Evolutionary conservation across 2,113 vertebrate species (phyloP).

Genomic region (Dascyllus trimaculatus): DNA sequence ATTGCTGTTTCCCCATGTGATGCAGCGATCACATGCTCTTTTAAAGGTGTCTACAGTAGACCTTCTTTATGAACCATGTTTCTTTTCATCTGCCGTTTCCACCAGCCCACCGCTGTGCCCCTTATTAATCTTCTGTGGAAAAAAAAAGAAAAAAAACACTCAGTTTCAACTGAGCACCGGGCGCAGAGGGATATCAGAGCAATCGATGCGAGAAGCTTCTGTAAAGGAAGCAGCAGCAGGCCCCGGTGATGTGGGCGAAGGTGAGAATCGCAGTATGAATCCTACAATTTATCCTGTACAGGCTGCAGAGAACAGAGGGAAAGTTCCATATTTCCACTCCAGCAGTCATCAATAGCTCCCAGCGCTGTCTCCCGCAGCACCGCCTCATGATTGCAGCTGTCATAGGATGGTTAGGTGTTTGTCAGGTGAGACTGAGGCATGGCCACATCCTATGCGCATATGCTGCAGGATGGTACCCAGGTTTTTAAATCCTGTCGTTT

Average conservation of each 20-base stretch:
- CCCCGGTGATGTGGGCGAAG: slow-evolving; percentile 54
- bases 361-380: slow-evolving; percentile 30
- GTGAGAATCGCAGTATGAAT: slow-evolving; percentile 68
- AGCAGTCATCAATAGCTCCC: slow-evolving; percentile 48
- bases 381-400: slow-evolving; percentile 48
- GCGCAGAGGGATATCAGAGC: slow-evolving; percentile 60
- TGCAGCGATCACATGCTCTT: slow-evolving; percentile 49
- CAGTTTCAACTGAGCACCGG: slow-evolving; percentile 17
- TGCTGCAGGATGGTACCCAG: neutral
- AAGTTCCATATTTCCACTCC: slow-evolving; percentile 62
- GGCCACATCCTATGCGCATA: slow-evolving; percentile 6
- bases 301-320: slow-evolving; percentile 53
- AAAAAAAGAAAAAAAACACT: slow-evolving; percentile 33
- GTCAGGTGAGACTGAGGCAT: slow-evolving; percentile 50
- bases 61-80: slow-evolving; percentile 55
- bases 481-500: neutral
- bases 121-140: slow-evolving; percentile 71
- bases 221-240: slow-evolving; percentile 61
- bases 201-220: slow-evolving; percentile 63
- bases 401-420: slow-evolving; percentile 45
- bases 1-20: slow-evolving; percentile 36
- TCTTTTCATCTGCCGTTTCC: slow-evolving; percentile 69
- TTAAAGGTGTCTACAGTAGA: slow-evolving; percentile 52
- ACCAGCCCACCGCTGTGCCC: slow-evolving; percentile 45
- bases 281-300: slow-evolving; percentile 57